Evolutionary conservation across 2,797 vertebrate genomes (phyloP).

Genomic region (Pogonophryne albipinna): DNA sequence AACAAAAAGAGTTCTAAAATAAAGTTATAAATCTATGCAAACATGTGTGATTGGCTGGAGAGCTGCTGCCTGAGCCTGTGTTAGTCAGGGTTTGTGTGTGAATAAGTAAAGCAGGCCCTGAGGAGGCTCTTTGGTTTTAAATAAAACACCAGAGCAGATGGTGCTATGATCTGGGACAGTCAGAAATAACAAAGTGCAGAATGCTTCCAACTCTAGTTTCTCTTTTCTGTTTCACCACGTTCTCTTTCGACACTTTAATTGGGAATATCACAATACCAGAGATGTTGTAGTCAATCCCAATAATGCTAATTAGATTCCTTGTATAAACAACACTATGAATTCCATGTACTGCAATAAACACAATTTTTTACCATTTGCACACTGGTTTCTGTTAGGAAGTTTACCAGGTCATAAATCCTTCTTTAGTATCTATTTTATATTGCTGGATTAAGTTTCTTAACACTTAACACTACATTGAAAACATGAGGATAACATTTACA

Average conservation of each 20-base stretch:
- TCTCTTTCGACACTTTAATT: neutral
- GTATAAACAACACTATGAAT: no score
- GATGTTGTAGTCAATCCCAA: no score
- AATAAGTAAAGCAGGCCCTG: constrained; percentile 48
- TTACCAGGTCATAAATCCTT: no score
- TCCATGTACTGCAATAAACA: no score
- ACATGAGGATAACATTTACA: no score
- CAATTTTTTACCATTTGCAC: no score
- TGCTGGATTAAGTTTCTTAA: no score
- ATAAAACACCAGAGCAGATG: constrained; percentile 67
- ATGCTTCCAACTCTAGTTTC: neutral
- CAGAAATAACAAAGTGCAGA: constrained; percentile 28
- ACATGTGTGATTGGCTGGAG: neutral
- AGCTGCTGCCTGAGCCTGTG: constrained; percentile 8
- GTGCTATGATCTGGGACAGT: constrained; percentile 53
- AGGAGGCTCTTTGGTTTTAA: constrained; percentile 50
- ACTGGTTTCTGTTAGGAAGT: no score
- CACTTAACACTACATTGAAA: no score
- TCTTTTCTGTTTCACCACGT: neutral
- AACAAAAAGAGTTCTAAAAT: neutral
- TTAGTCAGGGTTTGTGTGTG: constrained; percentile 15
- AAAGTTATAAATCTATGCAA: constrained; percentile 4
- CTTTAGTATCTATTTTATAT: no score
- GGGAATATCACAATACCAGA: no score
- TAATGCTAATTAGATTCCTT: no score